Conservation (phyloP, 2,113 vertebrate species). For the Oenanthe oenanthe region DNA sequence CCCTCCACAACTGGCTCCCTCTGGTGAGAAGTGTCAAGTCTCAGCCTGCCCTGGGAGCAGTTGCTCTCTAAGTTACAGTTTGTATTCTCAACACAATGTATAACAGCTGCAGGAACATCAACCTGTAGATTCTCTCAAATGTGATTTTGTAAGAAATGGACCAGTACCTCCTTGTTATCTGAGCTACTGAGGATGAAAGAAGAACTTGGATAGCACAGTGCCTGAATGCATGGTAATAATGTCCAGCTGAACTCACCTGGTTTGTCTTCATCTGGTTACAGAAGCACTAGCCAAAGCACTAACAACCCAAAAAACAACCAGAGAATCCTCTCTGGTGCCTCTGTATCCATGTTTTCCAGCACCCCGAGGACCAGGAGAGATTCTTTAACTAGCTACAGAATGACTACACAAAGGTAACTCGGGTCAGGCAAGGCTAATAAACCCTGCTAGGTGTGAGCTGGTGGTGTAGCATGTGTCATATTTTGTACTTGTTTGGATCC, state of each 20-base stretch:
- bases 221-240: background rate
- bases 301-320: background rate
- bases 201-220: background rate
- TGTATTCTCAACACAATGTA: background rate
- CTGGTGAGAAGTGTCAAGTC: background rate
- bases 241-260: background rate
- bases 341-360: background rate
- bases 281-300: background rate
- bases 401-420: background rate
- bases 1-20: background rate
- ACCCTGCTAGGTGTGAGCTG: background rate
- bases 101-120: background rate
- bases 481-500: background rate
- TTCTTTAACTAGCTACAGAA: background rate
- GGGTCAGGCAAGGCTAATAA: background rate
- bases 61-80: background rate
- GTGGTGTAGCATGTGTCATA: background rate
- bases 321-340: background rate
- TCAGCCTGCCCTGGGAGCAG: background rate
- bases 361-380: background rate
- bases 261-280: background rate
- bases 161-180: background rate
- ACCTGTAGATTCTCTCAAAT: background rate
- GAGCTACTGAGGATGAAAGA: background rate
- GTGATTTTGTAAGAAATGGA: background rate